A percentile compares a stretch with the other conserved stretches of the same genome.
These are phyloP conservation scores for Idris sp. DNA, from an alignment of 1,140 invertebrate species.

Conservation along the genomic window DNA sequence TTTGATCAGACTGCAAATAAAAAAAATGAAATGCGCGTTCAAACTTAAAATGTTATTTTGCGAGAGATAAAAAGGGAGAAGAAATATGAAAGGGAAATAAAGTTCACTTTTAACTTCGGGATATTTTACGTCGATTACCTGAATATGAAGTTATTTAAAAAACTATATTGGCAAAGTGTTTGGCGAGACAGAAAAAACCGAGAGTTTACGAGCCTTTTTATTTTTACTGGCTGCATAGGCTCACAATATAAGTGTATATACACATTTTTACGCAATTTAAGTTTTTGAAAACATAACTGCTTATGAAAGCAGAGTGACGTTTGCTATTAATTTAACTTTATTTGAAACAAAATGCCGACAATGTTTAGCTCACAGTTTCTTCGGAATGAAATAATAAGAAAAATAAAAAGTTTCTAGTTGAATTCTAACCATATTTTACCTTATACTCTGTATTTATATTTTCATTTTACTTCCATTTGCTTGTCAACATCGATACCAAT, in stretches of 20 bases:
- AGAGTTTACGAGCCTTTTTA: slow-evolving; percentile 34
- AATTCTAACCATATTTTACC: too few relatives aligned
- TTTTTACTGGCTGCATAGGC: slow-evolving; percentile 3
- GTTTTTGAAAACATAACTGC: slow-evolving; percentile 16
- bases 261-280: slow-evolving; percentile 4
- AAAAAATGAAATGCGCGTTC: not conserved
- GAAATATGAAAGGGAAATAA: too few relatives aligned
- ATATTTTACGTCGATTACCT: slow-evolving; percentile 15
- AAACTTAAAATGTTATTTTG: slow-evolving; percentile 11
- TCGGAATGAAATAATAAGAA: slow-evolving; percentile 1
- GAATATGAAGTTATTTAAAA: slow-evolving; percentile 6
- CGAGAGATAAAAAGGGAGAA: not conserved
- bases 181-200: slow-evolving; percentile 12
- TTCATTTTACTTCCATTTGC: too few relatives aligned
- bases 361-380: too few relatives aligned
- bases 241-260: slow-evolving; percentile 12
- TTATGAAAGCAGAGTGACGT: slow-evolving; percentile 10
- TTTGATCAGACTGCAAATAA: slow-evolving; percentile 7
- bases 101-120: too few relatives aligned
- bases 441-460: too few relatives aligned
- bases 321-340: slow-evolving; percentile 23
- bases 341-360: not conserved
- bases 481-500: too few relatives aligned
- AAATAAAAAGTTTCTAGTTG: too few relatives aligned
- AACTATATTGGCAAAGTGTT: slow-evolving; percentile 12